Evolutionary conservation across 2,888 invertebrate genomes (phyloP).

Genomic region (Ceratothoa steindachneri): DNA sequence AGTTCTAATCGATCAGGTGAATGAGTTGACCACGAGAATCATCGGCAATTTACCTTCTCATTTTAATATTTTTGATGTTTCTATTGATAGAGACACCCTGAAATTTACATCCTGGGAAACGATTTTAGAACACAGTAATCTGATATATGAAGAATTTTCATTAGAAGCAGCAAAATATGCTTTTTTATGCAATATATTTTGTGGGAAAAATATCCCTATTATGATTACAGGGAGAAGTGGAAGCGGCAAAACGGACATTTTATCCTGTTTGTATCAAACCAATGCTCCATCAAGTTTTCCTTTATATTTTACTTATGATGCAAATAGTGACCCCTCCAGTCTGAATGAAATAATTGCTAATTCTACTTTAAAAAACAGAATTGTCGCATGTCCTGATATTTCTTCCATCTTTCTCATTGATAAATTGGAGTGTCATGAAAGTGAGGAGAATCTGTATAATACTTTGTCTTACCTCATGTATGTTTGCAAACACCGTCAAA

Average conservation of each 20-base stretch:
- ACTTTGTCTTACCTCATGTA: conserved; percentile 27
- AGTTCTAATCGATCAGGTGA: conserved; percentile 23
- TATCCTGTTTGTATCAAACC: neutral
- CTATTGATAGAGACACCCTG: conserved; percentile 18
- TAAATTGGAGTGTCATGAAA: conserved; percentile 32
- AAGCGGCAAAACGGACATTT: conserved; percentile 17
- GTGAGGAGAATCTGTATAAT: conserved; percentile 21
- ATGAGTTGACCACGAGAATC: conserved; percentile 30
- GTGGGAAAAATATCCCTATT: neutral
- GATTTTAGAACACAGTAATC: conserved; percentile 15
- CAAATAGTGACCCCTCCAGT: neutral
- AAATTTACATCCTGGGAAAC: conserved; percentile 26
- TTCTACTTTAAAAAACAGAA: conserved; percentile 15
- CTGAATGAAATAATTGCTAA: neutral
- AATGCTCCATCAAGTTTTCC: neutral
- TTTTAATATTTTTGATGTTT: conserved; percentile 28
- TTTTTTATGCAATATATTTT: conserved; percentile 5
- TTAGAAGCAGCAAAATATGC: neutral
- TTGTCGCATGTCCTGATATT: too few relatives aligned
- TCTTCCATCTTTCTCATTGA: too few relatives aligned
- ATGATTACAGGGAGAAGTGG: neutral
- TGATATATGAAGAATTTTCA: neutral
- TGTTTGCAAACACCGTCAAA: conserved; percentile 15
- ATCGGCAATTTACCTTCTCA: conserved; percentile 31
- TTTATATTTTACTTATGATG: neutral